Evolutionary conservation across 2,888 invertebrate genomes (phyloP), one percentile per base, ranked within the genome.

Genomic region (Ganaspis brasiliensis): DNA sequence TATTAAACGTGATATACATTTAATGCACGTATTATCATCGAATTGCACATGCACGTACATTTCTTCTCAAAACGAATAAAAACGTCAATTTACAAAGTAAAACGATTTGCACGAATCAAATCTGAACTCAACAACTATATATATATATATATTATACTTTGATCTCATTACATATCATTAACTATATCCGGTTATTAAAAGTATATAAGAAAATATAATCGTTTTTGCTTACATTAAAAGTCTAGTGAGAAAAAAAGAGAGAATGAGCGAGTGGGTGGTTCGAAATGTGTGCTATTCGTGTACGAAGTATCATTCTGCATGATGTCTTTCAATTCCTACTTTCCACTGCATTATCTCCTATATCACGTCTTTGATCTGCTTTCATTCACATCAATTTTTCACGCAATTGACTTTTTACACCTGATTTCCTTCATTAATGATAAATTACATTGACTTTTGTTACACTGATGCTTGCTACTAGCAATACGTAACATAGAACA

Each of bases 71-170:
- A 40, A 52, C 19, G 24, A 63, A 37, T 21, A 24, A 67, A 67
- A 45, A 19, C n/a, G 45, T 45, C 67, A 45, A 31, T 45, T 19
- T 19, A 45, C 67, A 67, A 40, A 45, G 14, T 45, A 45, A 67
- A 49, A 67, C 45, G 67, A 67, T 67, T 67, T 45, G 45, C 67
- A 67, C 67, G 45, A 45, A 67, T 67, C n/a, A 40, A 45, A 67
- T 37, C 67, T 67, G 40, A 40, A 63, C 61, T 67, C 45, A 24
- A 63, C 21, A 45, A 45, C 45, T 45, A 45, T 45, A 45, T 8
- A 8, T 31, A 31, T 31, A 52, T 52, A 52, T 5, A 8, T 40
- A 6, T 1, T 61, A 67, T 45, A 57, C 35, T 57, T 40, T 40
- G 40, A 40, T 40, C 24, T 67, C 67, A 67, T 67, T n/a, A 67